phyloP scores from a whole-genome alignment of 2,888 invertebrate genomes.

The Eremobia ochroleuca region DNA sequence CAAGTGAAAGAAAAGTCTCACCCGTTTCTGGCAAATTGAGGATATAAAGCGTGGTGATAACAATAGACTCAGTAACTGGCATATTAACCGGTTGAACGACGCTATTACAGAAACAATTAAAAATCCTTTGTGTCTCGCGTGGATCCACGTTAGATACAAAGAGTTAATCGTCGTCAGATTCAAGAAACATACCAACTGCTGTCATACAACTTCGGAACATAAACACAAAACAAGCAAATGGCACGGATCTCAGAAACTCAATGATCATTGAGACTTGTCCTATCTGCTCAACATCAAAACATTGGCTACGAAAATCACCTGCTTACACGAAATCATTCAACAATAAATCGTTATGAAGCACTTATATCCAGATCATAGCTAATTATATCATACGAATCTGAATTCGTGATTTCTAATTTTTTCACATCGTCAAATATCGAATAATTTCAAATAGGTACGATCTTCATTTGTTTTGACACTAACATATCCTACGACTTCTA shows the following conservation, averaged over 20 bases:
- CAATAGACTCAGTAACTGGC: neutral
- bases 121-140: neutral
- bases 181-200: neutral
- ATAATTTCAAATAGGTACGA: neutral
- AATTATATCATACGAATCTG: no score
- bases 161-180: neutral
- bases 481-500: neutral
- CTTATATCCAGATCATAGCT: neutral
- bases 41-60: neutral
- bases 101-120: neutral
- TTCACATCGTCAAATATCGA: neutral
- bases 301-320: neutral
- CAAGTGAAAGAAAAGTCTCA: neutral
- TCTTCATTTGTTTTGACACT: neutral
- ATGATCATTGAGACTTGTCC: constrained; percentile 7
- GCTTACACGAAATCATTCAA: no score
- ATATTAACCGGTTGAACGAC: neutral
- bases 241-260: neutral
- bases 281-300: constrained; percentile 3
- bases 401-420: neutral
- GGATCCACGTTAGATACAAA: neutral
- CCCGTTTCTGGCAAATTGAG: neutral
- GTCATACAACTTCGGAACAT: neutral
- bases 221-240: neutral
- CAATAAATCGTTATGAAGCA: neutral